These are phyloP conservation scores for Limnothrissa miodon DNA, from an alignment of 2,113 vertebrate genomes.

Conservation along the genomic window DNA sequence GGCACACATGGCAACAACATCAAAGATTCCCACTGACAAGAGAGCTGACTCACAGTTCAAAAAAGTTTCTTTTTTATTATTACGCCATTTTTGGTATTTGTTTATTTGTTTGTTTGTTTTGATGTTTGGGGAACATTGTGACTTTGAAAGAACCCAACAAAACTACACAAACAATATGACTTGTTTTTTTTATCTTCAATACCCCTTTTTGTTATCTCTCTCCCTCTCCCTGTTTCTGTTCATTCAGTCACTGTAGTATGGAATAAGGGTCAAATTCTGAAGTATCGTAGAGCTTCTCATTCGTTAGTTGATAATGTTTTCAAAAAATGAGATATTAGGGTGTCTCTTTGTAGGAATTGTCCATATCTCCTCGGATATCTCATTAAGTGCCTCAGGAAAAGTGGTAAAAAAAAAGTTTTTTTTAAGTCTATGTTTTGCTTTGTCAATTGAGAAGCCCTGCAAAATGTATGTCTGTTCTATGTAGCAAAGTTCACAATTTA, in stretches of 20 bases:
- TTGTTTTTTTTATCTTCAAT: not conserved
- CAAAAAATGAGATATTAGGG: conserved; percentile 1
- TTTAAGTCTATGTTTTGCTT: conserved; percentile 2
- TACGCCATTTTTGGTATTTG: not conserved
- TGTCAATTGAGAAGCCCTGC: not conserved
- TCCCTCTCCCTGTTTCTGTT: not conserved
- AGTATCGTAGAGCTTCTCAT: not conserved
- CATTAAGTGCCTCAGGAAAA: conserved; percentile 3
- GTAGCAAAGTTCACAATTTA: not conserved
- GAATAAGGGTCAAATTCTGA: not conserved
- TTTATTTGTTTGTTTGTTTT: not conserved
- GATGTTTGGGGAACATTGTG: not conserved
- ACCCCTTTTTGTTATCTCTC: not conserved
- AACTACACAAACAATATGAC: not conserved
- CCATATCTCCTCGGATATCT: not conserved
- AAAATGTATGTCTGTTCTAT: not conserved
- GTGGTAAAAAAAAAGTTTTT: too few relatives aligned
- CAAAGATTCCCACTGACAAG: not conserved
- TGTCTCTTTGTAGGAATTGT: not conserved
- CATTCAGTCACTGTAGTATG: not conserved
- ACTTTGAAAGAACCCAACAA: not conserved
- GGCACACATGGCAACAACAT: conserved; percentile 22
- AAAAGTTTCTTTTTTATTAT: not conserved
- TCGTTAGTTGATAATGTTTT: not conserved
- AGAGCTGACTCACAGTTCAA: conserved; percentile 46